Evolutionary conservation across 2,888 invertebrate genomes (phyloP), one percentile per base, ranked within the genome.

Genomic region (Trilocha varians): DNA sequence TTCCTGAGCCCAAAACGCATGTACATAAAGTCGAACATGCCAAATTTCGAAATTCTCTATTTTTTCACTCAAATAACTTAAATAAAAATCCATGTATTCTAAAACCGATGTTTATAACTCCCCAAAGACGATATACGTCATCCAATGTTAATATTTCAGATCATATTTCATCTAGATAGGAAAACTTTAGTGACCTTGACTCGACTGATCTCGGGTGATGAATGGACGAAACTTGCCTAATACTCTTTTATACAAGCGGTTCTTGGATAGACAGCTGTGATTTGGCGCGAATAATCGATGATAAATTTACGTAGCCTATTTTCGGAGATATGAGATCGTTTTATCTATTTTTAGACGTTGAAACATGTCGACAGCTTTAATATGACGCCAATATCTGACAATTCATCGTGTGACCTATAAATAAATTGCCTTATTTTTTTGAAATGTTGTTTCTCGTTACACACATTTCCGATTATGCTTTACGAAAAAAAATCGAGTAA

Each of bases 101-200:
- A 9, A 11, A 11, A 25, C 25, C 8, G 2, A 4, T 5, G 11
- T 25, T 25, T 25, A 11, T 25, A 9, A 9, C 25, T 25, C 25
- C 11, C 25, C 11, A 2, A 25, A 25, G 25, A 25, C 25, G 25
- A 25, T 25, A 25, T 5, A 2, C 25, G 48, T 45, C 44, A 51
- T 50, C 52, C 50, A 42, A 44, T 54, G 54, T 54, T 52, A 47
- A 52, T 54, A 54, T 54, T 52, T 45, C 46, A 49, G 47, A 47
- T 54, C 54, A 54, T 54, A 54, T 52, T 54, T 54, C 54, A 54
- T 44, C 37, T 36, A 45, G 44, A 43, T 44, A 39, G 40, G 40
- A 39, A 46, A 36, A 49, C 49, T 49, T 50, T 46, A 41, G 43
- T 39, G 45, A 47, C 50, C 51, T 46, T 51, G 49, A 46, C 44